Evolutionary conservation across 2,797 vertebrate species (phyloP).

Genomic region (Liparis tanakae): DNA sequence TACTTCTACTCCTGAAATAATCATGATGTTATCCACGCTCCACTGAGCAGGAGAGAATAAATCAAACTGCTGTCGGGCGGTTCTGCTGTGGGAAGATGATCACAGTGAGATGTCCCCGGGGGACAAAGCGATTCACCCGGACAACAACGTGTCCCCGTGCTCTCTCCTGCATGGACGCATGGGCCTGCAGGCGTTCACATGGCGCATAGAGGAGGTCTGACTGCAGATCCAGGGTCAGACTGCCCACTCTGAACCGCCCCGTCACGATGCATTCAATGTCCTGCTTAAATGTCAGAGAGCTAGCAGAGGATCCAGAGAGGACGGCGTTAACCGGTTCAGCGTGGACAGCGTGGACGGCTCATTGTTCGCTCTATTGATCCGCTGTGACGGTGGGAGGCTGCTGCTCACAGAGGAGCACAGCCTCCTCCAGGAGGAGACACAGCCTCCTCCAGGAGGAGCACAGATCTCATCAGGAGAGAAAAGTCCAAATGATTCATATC

Average conservation of each 20-base stretch:
- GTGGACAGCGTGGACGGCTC: slow-evolving; percentile 11
- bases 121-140: neutral
- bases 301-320: neutral
- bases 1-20: slow-evolving; percentile 67
- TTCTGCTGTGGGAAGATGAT: neutral
- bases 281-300: neutral
- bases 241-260: too few relatives aligned
- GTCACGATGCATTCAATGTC: neutral
- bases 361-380: slow-evolving; percentile 9
- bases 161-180: slow-evolving; percentile 2
- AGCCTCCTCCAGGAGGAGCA: slow-evolving; percentile 26
- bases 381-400: slow-evolving; percentile 15
- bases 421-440: slow-evolving; percentile 21
- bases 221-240: neutral
- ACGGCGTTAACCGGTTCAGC: neutral
- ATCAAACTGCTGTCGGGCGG: neutral
- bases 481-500: slow-evolving; percentile 38
- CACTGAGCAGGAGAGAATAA: slow-evolving; percentile 37
- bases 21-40: slow-evolving; percentile 54
- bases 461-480: slow-evolving; percentile 42
- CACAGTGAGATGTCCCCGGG: neutral
- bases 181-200: slow-evolving; percentile 4
- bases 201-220: neutral
- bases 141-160: neutral
- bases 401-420: slow-evolving; percentile 34